A percentile compares a stretch with the other conserved stretches of the same genome.
Conservation (phyloP, 2,113 vertebrate species). For the Hemiscyllium ocellatum region DNA sequence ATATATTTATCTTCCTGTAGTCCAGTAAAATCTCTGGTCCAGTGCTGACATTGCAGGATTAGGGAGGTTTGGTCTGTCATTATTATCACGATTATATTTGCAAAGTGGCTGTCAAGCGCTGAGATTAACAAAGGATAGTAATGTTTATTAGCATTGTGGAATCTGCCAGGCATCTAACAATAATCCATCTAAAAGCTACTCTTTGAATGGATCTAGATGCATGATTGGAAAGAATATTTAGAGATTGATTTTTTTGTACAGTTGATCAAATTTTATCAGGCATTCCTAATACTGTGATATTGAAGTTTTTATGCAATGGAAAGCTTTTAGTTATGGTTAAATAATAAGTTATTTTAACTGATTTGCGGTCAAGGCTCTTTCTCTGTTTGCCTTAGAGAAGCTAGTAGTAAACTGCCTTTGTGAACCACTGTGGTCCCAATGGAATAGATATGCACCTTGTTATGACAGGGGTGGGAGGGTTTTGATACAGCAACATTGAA, state of each 20-base stretch:
- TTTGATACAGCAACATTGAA: not conserved
- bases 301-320: not conserved
- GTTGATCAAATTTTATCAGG: not conserved
- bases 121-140: not conserved
- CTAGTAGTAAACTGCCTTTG: too few relatives aligned
- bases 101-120: not conserved
- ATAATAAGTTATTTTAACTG: too few relatives aligned
- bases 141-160: too few relatives aligned
- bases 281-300: not conserved
- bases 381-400: too few relatives aligned
- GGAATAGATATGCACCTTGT: too few relatives aligned
- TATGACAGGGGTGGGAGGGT: not conserved
- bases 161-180: not conserved
- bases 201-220: slow-evolving; percentile 4
- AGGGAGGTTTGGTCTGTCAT: not conserved
- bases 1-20: too few relatives aligned
- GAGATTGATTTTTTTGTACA: not conserved
- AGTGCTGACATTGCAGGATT: too few relatives aligned
- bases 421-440: too few relatives aligned
- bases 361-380: too few relatives aligned
- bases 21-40: too few relatives aligned
- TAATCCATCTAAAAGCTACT: not conserved
- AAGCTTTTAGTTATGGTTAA: not conserved
- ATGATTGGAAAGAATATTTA: slow-evolving; percentile 3
- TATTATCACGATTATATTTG: not conserved